Base-by-base conservation (phyloP, 2,113 vertebrate species). In the Periophthalmus modestus region DNA sequence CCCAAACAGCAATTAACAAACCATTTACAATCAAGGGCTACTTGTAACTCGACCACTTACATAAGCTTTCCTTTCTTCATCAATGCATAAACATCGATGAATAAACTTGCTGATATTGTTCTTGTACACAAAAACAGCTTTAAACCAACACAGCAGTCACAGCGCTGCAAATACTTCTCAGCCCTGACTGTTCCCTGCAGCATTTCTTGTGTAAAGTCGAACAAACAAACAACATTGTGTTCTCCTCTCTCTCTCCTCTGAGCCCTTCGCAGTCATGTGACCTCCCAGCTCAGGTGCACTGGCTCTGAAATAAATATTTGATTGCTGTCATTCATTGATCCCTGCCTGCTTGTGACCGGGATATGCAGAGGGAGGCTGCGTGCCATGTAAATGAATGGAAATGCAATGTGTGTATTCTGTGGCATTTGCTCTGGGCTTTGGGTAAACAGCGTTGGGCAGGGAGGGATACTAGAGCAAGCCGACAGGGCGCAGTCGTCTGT, bases 371-470 rank as follows among this genome's bases (percentile, higher is more conserved):
- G 86, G 82, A 75, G 81, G 73, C 74, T 81, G 85, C 86, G 83
- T 85, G 80, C 11, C 68, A 85, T 67, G 89, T 91, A 92, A 90
- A 92, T 91, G 87, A 79, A 93, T 89, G 87, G 83, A 77, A 88
- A 91, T 85, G 83, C 59, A 39, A 67, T 83, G 84, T 87, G 86
- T 85, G 90, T 88, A 85, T 81, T 87, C 87, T 59, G 78, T 93
- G 92, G 86, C 91, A 92, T 92, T 92, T 91, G 90, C 90, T 87
- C 77, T 88, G 77, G 73, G 82, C 80, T 85, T 80, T 85, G 85
- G 65, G 88, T 89, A 87, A 92, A 93, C 89, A 91, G 73, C 59
- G 73, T 59, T 65, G 70, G 33, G 34, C 34, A 74, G 80, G 55
- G 87, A 86, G 58, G 77, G 82, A 85, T 81, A 74, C 73, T 50